A percentile compares a stretch with the other conserved stretches of the same genome.
Evolutionary conservation across 2,113 vertebrate genomes (phyloP).

Genomic region (Brachypteracias leptosomus): DNA sequence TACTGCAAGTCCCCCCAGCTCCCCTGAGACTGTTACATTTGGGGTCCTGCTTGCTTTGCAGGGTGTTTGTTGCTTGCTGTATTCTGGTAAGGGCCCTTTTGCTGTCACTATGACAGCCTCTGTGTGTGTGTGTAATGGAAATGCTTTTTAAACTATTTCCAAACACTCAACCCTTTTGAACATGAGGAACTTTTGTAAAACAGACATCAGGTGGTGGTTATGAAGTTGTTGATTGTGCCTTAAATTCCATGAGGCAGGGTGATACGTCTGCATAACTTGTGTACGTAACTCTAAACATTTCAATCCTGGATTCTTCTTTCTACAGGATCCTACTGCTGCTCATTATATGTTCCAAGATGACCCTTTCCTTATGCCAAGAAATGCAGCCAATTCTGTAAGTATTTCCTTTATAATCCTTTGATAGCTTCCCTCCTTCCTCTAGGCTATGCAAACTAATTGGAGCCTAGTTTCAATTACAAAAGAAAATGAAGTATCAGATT

Average conservation of each 20-base stretch:
- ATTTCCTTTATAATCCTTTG: neutral
- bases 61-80: rapidly evolving
- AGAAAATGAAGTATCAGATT: neutral
- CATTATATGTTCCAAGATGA: conserved; percentile 91
- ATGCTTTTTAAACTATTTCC: neutral
- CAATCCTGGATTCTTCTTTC: neutral
- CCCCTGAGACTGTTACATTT: rapidly evolving
- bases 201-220: neutral
- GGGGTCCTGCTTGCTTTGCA: neutral
- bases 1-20: neutral
- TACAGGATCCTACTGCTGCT: conserved; percentile 86
- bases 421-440: neutral
- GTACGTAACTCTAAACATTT: rapidly evolving
- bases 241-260: neutral
- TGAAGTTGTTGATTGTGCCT: neutral
- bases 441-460: neutral
- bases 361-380: conserved; percentile 84
- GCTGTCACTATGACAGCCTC: neutral
- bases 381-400: conserved; percentile 80
- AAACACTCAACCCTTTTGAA: neutral
- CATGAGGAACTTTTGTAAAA: neutral
- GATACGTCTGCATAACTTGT: neutral
- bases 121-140: neutral
- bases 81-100: neutral
- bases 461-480: neutral